Conservation (phyloP, 2,888 invertebrate species). For the Carcina quercana region DNA sequence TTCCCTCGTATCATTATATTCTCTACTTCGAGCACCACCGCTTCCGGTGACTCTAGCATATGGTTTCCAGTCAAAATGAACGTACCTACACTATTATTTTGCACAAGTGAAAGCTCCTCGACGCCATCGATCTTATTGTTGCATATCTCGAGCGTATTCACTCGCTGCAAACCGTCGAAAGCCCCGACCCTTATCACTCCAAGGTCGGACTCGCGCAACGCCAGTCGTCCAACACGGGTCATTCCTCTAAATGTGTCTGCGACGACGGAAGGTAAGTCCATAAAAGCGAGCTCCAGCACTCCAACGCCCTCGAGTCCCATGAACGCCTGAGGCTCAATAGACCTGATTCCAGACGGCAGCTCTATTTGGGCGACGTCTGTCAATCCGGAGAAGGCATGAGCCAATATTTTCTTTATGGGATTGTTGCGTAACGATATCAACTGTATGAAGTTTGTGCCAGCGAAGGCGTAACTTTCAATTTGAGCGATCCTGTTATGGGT, state of each 20-base stretch:
- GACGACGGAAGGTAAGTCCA: constrained; percentile 83
- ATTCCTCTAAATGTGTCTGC: constrained; percentile 85
- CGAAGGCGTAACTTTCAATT: constrained; percentile 87
- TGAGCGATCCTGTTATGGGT: constrained; percentile 82
- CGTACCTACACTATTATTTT: constrained; percentile 80
- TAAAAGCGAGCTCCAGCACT: constrained; percentile 85
- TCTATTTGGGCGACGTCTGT: constrained; percentile 88
- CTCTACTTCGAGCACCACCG: constrained; percentile 81
- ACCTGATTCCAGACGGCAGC: constrained; percentile 84
- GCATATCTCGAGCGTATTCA: constrained; percentile 82
- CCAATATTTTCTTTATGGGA: constrained; percentile 85
- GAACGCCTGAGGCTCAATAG: constrained; percentile 87
- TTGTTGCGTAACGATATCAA: constrained; percentile 89
- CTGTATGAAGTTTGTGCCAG: constrained; percentile 88
- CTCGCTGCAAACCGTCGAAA: constrained; percentile 83
- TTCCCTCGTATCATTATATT: constrained; percentile 83
- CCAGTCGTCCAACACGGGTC: constrained; percentile 82
- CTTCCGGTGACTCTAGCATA: constrained; percentile 84
- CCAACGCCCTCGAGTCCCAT: constrained; percentile 88
- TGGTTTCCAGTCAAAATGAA: constrained; percentile 89
- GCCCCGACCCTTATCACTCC: constrained; percentile 83
- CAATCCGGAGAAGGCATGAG: constrained; percentile 88
- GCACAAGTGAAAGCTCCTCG: constrained; percentile 81
- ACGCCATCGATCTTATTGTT: constrained; percentile 91
- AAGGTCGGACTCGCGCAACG: constrained; percentile 88